phyloP scores from a whole-genome alignment of 2,113 vertebrate species.

The Glaucidium brasilianum region DNA sequence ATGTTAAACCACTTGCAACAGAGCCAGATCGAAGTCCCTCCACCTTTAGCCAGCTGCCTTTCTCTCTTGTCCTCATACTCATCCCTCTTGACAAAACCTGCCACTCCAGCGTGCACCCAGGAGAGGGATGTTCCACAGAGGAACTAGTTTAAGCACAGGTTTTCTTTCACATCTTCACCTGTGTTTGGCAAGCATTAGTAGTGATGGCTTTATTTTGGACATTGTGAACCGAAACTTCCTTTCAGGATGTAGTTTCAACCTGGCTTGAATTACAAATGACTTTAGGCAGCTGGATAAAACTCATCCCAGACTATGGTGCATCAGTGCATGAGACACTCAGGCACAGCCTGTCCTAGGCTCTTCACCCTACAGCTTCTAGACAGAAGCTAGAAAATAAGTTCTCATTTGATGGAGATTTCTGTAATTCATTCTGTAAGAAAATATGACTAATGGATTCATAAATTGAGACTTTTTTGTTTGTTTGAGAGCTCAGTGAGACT shows the following conservation, averaged over 20 bases:
- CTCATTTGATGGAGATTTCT: neutral
- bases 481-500: neutral
- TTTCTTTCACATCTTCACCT: neutral
- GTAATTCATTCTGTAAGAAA: neutral
- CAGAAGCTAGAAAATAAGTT: neutral
- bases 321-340: neutral
- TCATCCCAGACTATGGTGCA: too few species aligned
- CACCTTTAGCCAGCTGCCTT: neutral
- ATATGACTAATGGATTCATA: neutral
- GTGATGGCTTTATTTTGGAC: neutral
- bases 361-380: neutral
- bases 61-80: neutral
- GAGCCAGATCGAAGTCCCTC: neutral
- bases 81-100: neutral
- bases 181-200: neutral
- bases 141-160: neutral
- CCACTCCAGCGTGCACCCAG: rapidly evolving
- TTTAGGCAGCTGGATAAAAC: neutral
- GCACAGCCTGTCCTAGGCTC: neutral
- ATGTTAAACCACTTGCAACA: neutral
- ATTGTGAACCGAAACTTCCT: neutral
- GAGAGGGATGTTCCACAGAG: neutral
- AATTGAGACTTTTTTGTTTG: neutral
- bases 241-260: neutral
- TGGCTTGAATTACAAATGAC: neutral